Base-by-base conservation (phyloP, 2,888 invertebrate species). In the Macroteleia sp. region DNA sequence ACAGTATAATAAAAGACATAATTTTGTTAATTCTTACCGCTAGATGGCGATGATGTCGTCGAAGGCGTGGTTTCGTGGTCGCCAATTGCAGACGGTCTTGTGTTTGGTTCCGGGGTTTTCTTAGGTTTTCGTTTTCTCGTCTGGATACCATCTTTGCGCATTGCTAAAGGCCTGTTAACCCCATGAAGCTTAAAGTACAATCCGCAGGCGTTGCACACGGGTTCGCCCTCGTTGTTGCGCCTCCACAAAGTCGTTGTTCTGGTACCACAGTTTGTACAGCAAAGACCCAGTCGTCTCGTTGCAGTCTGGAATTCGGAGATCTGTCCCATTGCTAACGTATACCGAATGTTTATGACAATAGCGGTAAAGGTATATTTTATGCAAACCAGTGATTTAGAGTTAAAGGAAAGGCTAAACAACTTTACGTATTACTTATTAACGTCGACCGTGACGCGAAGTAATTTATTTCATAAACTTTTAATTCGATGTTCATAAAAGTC, bases 161-260 rank as follows among this genome's bases (percentile, higher is more conserved):
- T 98, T 16, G 98, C 97, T 86, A 97, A 91, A 1, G 98, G 98
- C 81, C 98, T 92, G 92, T 97, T 97, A 66, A 98, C 97, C 77
- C 97, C 97, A 92, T 99, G 99, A 81, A 99, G 93, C 92, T 99
- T 99, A 93, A 96, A 98, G 93, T 99, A 99, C 54, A 99, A 94
- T 0, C 98, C 99, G 91, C 99, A 99, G 10, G 99, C 98, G 93
- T 99, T 99, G 93, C 99, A 99, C 39, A 99, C 99, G 0, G 99
- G 98, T 92, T 99, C 98, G 46, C 99, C 99, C 90, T 98, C 97
- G 92, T 98, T 96, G 93, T 99, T 99, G 81, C 99, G 95, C 66
- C 99, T 94, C 99, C 99, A 99, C 59, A 99, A 94, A 17, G 99
- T 99, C 44, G 99, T 99, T 86, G 97, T 97, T 71, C 97, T 95